Evolutionary conservation across 2,113 vertebrate genomes (phyloP), one percentile per base, ranked within the genome.

Genomic region (Enhydra lutris): DNA sequence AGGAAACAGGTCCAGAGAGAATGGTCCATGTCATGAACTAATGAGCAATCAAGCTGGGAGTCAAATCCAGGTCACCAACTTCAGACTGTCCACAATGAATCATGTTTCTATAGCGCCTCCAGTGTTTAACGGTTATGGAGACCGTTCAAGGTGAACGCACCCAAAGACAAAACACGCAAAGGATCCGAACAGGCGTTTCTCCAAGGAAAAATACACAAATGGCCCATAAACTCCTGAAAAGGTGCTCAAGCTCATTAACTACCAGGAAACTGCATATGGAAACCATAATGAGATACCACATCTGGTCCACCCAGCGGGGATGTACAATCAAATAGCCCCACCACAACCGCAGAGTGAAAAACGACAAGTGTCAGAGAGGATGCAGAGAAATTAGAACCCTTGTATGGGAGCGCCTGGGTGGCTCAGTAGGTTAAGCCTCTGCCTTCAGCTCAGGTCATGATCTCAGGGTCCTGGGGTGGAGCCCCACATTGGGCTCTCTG

Each of bases 401-500:
- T 17, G 4, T 1, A 55, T 1, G 5, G 5, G 52, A 5, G 17
- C 1, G 1, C 52, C 52, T 55, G 52, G 52, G 15, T 55, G 52
- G 17, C 52, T 55, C 52, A 55, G 17, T 18, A 1, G 52, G 52
- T 18, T 55, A 55, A 55, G 52, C 52, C 52, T 55, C 52, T 17
- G 52, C 52, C 52, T 55, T 55, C 2, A 5, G 52, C 17, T 55
- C 52, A 18, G 52, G 17, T 55, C 52, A 55, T 55, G 52, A 18
- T 55, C 15, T 17, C 52, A 55, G 17, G 52, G 52, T 55, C 52
- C 52, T 55, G 52, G 52, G 52, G 6, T 55, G 0, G 52, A 55
- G 17, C 1, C 52, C 52, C 17, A 4, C 15, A 6, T 18, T 5
- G 17, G 52, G 52, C 52, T 55, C 52, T 55, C 17, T 55, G 52